Conservation (phyloP, 2,797 vertebrate species). For the Bovichtus diacanthus region DNA sequence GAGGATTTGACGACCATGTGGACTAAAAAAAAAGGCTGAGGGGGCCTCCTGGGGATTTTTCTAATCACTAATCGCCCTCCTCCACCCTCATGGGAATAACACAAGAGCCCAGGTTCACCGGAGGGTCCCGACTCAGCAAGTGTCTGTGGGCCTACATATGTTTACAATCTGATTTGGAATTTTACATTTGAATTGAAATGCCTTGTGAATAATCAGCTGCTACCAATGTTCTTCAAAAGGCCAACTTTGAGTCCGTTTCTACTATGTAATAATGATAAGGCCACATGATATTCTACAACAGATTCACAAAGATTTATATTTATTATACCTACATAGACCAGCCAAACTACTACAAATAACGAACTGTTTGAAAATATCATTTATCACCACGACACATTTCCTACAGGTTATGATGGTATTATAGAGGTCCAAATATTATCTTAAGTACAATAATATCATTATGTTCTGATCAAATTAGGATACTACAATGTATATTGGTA, state of each 20-base stretch:
- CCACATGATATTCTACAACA: neutral
- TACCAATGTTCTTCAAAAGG: neutral
- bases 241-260: neutral
- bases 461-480: neutral
- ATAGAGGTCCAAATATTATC: neutral
- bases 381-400: neutral
- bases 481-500: neutral
- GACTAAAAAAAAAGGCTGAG: neutral
- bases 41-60: conserved; percentile 4
- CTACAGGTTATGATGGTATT: neutral
- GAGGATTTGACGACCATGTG: neutral
- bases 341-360: neutral
- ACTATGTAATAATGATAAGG: no score
- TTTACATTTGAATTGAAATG: neutral
- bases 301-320: no score
- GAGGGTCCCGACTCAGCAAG: conserved; percentile 30
- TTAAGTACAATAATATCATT: neutral
- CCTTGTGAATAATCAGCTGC: neutral
- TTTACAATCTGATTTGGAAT: neutral
- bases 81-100: conserved; percentile 47
- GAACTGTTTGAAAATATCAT: neutral
- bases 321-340: no score
- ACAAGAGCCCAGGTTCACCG: conserved; percentile 2
- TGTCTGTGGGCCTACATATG: conserved; percentile 1
- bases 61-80: conserved; percentile 28